Percentiles rank a stretch among this genome's conserved stretches.
phyloP scores from a whole-genome alignment of 2,113 vertebrate genomes.

The Sturnus vulgaris region DNA sequence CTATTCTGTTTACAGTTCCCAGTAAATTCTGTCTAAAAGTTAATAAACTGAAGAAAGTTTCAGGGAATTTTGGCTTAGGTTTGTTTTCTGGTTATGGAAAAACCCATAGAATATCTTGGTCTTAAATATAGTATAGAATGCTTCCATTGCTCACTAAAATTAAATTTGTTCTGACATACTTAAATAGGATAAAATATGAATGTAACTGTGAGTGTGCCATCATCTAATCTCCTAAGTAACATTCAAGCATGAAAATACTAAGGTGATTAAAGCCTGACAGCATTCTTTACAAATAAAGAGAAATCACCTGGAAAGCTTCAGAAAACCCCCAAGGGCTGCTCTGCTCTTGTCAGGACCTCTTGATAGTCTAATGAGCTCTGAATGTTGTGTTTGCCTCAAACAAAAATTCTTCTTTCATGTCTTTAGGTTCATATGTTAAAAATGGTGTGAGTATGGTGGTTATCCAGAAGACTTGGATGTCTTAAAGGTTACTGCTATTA shows the following conservation, averaged over 20 bases:
- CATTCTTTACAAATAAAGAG: background rate
- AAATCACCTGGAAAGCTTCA: background rate
- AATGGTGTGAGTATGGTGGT: background rate
- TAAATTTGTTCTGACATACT: background rate
- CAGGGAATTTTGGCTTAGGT: background rate
- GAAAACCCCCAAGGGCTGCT: background rate
- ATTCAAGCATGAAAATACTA: background rate
- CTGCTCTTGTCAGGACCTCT: background rate
- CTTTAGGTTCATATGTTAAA: background rate
- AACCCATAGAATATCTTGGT: background rate
- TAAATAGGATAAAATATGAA: background rate
- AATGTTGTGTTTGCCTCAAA: background rate
- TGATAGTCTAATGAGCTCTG: background rate
- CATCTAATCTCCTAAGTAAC: background rate
- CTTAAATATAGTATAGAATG: background rate
- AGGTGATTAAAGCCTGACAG: background rate
- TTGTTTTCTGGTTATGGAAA: background rate
- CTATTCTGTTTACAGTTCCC: background rate
- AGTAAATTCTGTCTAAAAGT: background rate
- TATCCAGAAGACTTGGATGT: background rate
- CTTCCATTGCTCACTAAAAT: background rate
- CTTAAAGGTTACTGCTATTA: background rate
- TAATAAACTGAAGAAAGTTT: background rate
- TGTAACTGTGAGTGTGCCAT: background rate
- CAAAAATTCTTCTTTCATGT: background rate